These are phyloP conservation scores for Drosophila carrolli DNA, from an alignment of 1,140 invertebrate species.

Conservation along the genomic window DNA sequence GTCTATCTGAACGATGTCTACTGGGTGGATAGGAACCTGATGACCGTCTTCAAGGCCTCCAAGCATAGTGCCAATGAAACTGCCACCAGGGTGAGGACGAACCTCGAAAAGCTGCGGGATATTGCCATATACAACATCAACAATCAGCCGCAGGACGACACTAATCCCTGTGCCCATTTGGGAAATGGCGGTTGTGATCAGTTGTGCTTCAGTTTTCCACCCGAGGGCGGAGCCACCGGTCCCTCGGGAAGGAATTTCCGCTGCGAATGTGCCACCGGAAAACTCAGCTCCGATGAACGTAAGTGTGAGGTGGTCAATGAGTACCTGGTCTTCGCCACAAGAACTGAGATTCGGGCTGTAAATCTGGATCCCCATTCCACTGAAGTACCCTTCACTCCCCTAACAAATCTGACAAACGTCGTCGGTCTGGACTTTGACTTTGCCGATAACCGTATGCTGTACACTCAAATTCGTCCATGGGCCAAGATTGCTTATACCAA, in stretches of 20 bases:
- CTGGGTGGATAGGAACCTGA: constrained; percentile 98
- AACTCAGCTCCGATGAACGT: constrained; percentile 86
- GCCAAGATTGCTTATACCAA: constrained; percentile 93
- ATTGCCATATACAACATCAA: constrained; percentile 95
- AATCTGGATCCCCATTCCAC: constrained; percentile 93
- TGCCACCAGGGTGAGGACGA: constrained; percentile 90
- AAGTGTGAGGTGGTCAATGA: constrained; percentile 94
- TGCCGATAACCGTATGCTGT: constrained; percentile 93
- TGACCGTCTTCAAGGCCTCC: constrained; percentile 93
- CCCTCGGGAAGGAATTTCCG: constrained; percentile 85
- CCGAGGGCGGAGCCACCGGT: constrained; percentile 83
- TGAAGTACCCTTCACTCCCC: constrained; percentile 93
- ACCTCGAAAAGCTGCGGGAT: constrained; percentile 93
- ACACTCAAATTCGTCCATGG: constrained; percentile 96
- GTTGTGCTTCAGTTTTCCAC: constrained; percentile 96
- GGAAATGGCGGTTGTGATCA: constrained; percentile 95
- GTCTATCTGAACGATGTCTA: constrained; percentile 94
- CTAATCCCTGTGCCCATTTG: constrained; percentile 91
- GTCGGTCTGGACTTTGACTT: constrained; percentile 99
- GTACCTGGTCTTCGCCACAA: constrained; percentile 95
- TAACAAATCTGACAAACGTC: constrained; percentile 97
- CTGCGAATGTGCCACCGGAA: constrained; percentile 97
- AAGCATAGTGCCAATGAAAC: constrained; percentile 90
- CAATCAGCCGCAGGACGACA: constrained; percentile 93
- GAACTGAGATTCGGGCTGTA: constrained; percentile 95